A percentile compares a stretch with the other conserved stretches of the same genome.
phyloP scores from a whole-genome alignment of 1,140 invertebrate species.

The Cherax destructor region DNA sequence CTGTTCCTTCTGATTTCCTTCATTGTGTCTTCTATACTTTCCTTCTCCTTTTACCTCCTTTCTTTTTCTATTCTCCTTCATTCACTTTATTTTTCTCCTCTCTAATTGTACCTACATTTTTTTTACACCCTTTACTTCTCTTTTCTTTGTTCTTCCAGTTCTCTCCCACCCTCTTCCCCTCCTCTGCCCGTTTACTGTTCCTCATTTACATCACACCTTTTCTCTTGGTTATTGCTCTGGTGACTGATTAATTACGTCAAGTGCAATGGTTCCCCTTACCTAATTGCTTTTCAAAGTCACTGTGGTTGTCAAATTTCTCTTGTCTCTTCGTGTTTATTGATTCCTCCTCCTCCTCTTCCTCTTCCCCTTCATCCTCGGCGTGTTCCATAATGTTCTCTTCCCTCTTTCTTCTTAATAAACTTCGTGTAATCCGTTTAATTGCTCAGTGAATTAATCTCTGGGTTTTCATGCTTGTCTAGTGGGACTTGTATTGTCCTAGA shows the following conservation, averaged over 20 bases:
- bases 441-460: background rate
- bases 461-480: background rate
- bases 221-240: background rate
- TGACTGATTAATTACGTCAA: background rate
- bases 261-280: background rate
- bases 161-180: background rate
- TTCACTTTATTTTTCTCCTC: background rate
- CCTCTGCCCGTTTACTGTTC: background rate
- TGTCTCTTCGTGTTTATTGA: background rate
- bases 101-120: background rate
- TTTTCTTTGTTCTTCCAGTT: background rate
- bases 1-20: background rate
- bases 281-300: background rate
- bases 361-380: background rate
- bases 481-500: background rate
- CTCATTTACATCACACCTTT: background rate
- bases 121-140: background rate
- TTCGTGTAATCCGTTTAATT: background rate
- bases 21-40: background rate
- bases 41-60: background rate
- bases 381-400: background rate
- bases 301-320: background rate
- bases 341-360: background rate
- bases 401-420: constrained; percentile 4
- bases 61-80: background rate